Evolutionary conservation across 2,113 vertebrate species (phyloP).

Genomic region (Dascyllus trimaculatus): DNA sequence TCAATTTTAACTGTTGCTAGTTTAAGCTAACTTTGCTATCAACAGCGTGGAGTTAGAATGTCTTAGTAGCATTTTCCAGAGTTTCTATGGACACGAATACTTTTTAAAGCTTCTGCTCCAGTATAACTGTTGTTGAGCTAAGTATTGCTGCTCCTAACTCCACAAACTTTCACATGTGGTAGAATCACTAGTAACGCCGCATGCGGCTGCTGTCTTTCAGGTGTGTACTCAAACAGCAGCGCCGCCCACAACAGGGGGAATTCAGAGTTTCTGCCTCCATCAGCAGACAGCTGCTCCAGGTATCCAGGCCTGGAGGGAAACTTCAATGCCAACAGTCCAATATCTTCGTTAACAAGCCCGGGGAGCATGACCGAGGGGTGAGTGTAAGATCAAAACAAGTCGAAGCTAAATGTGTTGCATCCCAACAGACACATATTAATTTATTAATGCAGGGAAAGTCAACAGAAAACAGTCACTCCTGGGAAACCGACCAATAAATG

Average conservation of each 20-base stretch:
- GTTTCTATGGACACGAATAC: too few species aligned
- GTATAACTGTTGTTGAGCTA: too few species aligned
- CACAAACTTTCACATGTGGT: too few species aligned
- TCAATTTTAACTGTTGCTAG: too few species aligned
- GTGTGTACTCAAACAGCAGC: conserved; percentile 63
- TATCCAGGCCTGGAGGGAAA: conserved; percentile 64
- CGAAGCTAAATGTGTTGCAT: not conserved
- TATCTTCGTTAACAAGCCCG: conserved; percentile 54
- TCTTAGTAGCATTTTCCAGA: too few species aligned
- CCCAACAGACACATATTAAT: not conserved
- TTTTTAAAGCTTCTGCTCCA: too few species aligned
- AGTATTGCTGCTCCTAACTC: too few species aligned
- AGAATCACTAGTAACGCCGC: too few species aligned
- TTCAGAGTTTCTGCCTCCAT: conserved; percentile 56
- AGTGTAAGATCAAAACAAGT: conserved; percentile 27
- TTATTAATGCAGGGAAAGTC: not conserved
- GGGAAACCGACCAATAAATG: not conserved
- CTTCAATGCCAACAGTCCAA: conserved; percentile 58
- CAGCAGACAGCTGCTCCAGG: conserved; percentile 59
- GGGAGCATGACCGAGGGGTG: conserved; percentile 66
- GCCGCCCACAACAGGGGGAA: conserved; percentile 42
- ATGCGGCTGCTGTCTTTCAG: conserved; percentile 49
- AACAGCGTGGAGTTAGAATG: too few species aligned
- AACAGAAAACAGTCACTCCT: not conserved
- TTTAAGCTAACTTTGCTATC: too few species aligned